Evolutionary conservation across 2,797 vertebrate genomes (phyloP), one percentile per base, ranked within the genome.

Genomic region (Acipenser ruthenus): DNA sequence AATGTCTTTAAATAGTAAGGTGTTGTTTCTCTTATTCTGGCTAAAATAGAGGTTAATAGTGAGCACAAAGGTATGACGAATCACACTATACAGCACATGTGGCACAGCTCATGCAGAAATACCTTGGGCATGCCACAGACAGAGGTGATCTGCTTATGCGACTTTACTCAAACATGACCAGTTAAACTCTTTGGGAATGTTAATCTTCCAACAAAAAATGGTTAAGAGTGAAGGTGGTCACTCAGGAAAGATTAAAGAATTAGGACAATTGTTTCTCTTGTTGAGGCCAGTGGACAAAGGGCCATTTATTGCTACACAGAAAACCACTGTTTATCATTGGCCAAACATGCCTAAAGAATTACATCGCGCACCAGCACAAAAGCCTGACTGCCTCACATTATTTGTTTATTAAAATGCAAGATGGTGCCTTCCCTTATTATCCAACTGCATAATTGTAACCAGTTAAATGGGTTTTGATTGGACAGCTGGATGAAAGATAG

Each of bases 261-360:
- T 75, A 69, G 84, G 81, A 92, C 92, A 94, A 92, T 87, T 68
- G 63, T 71, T 58, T 71, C 74, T 82, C 84, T 88, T 89, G 88
- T 90, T 88, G 83, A 73, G 73, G 82, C 81, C 50, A 75, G 73
- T 72, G 62, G 74, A 97, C 93, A 97, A 94, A 92, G 89, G 65
- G 64, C 80, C 86, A 70, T 94, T 87, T 95, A 89, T 92, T 86
- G 74, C 71, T 60, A 0, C 68, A 86, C 69, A 94, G 89, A 95
- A 89, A 88, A 87, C 89, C 87, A 74, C 85, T 79, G 87, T 86
- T 93, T 81, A 87, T 86, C 65, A 66, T 49, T 69, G 84, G 83
- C 74, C 79, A 81, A 83, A 82, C 82, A 81, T 68, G 82, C 80
- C 83, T 86, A 67, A 80, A 78, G 86, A 84, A 81, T 85, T 70